Percentiles rank a stretch among this genome's conserved stretches.
These are phyloP conservation scores for Potamilus streckersoni DNA, from an alignment of 1,140 invertebrate genomes.

Conservation along the genomic window DNA sequence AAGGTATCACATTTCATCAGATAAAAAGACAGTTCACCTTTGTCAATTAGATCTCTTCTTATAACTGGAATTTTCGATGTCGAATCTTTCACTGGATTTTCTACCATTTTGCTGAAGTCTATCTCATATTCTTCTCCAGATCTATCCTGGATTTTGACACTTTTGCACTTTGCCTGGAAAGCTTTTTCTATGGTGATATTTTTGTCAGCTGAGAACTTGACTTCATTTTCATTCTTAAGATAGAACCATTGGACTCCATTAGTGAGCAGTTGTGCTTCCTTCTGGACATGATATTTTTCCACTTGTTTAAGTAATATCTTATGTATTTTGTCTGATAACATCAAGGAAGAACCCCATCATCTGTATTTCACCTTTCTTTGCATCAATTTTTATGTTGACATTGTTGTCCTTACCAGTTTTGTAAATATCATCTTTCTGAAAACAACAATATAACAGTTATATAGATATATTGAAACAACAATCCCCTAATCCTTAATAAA, in stretches of 20 bases:
- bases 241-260: constrained; percentile 19
- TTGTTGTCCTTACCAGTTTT: background rate
- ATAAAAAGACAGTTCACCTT: no score
- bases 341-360: constrained; percentile 3
- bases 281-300: constrained; percentile 3
- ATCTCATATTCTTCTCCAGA: constrained; percentile 11
- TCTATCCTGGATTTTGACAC: constrained; percentile 1
- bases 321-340: background rate
- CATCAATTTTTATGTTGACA: constrained; percentile 7
- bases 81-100: constrained; percentile 8
- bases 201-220: background rate
- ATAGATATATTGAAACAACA: no score
- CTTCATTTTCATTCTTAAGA: constrained; percentile 12
- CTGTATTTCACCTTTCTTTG: background rate
- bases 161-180: constrained; percentile 9
- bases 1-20: no score
- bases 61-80: constrained; percentile 6
- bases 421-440: no score
- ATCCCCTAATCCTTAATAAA: no score
- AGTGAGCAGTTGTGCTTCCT: constrained; percentile 10
- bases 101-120: constrained; percentile 19
- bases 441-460: no score
- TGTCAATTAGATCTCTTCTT: constrained; percentile 13
- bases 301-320: background rate
- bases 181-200: constrained; percentile 15